Evolutionary conservation across 1,140 invertebrate genomes (phyloP).

Genomic region (Drosophila lini): DNA sequence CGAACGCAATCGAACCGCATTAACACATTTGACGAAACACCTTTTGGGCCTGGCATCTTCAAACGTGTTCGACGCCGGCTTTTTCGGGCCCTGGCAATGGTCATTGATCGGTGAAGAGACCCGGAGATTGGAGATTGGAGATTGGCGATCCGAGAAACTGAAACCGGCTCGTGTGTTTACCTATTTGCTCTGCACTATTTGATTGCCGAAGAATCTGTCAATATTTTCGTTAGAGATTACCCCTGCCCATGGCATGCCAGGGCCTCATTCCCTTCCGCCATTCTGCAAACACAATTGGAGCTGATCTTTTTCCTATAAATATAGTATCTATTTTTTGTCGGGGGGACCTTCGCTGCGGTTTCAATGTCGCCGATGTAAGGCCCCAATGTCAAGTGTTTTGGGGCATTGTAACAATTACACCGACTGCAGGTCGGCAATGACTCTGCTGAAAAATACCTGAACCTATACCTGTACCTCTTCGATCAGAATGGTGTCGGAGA

Average conservation of each 20-base stretch:
- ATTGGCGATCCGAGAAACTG: conserved; percentile 9
- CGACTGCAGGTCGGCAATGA: conserved; percentile 44
- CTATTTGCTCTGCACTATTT: conserved; percentile 61
- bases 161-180: conserved; percentile 41
- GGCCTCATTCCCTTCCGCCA: conserved; percentile 50
- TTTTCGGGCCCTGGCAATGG: conserved; percentile 39
- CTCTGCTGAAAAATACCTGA: conserved; percentile 17
- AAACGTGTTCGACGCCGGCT: conserved; percentile 44
- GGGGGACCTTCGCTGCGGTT: conserved; percentile 23
- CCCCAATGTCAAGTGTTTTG: conserved; percentile 51
- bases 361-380: conserved; percentile 44
- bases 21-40: conserved; percentile 33
- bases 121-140: conserved; percentile 9
- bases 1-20: conserved; percentile 59
- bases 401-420: conserved; percentile 54
- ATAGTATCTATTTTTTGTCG: not conserved
- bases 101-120: conserved; percentile 47
- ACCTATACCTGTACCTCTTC: not conserved
- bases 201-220: conserved; percentile 71
- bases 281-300: conserved; percentile 60
- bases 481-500: conserved; percentile 57
- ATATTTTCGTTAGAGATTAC: conserved; percentile 57
- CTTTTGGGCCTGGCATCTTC: conserved; percentile 40
- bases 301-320: conserved; percentile 22
- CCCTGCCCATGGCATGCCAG: conserved; percentile 4